phyloP scores from a whole-genome alignment of 2,113 vertebrate genomes.

The Saiga tatarica region DNA sequence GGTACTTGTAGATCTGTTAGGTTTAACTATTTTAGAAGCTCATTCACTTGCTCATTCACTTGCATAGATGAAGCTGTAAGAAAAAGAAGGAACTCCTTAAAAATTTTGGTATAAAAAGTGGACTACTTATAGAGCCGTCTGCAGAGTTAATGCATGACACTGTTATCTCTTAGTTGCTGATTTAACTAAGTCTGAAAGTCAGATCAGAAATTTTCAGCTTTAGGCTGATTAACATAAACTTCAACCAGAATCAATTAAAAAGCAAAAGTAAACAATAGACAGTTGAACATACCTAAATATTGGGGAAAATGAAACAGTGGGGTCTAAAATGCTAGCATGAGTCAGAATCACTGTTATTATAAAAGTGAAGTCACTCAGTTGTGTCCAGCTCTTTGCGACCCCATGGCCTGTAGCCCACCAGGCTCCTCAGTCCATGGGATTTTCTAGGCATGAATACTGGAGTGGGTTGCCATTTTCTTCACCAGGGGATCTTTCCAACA shows the following conservation, averaged over 20 bases:
- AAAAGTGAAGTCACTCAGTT: not conserved
- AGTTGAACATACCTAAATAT: not conserved
- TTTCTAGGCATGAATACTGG: not conserved
- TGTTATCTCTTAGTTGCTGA: not conserved
- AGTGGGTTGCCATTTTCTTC: not conserved
- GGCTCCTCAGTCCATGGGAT: not conserved
- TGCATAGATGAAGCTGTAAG: not conserved
- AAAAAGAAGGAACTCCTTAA: not conserved
- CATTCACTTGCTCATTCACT: not conserved
- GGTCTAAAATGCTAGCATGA: not conserved
- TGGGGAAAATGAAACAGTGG: not conserved
- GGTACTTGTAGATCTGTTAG: not conserved
- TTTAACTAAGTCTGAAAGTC: not conserved
- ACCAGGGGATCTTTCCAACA: not conserved
- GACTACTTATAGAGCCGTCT: not conserved
- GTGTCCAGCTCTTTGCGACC: accelerated
- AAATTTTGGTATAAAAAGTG: not conserved
- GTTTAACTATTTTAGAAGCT: not conserved
- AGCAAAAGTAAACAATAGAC: not conserved
- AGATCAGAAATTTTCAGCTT: not conserved
- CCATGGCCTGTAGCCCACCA: not conserved
- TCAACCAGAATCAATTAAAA: not conserved
- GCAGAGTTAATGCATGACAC: not conserved
- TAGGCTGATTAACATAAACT: not conserved
- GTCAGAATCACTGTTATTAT: not conserved